phyloP scores from a whole-genome alignment of 2,113 vertebrate species.

The Bujurquina vittata region DNA sequence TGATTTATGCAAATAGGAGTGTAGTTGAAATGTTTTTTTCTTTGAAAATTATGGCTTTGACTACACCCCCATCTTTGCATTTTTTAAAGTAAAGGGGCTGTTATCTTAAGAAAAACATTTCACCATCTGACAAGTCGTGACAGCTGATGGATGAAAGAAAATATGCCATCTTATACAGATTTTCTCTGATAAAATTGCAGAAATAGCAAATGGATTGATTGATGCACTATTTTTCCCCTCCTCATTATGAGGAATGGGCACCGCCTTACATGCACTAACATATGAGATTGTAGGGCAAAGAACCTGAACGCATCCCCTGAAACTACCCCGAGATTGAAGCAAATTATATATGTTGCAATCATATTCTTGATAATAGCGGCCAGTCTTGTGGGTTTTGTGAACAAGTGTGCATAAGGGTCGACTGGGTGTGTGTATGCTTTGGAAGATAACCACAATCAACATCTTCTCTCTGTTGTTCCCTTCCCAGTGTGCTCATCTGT shows the following conservation, averaged over 20 bases:
- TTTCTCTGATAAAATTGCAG: background rate
- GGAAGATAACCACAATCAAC: constrained; percentile 67
- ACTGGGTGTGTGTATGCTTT: constrained; percentile 55
- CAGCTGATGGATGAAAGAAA: constrained; percentile 37
- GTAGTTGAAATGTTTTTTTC: constrained; percentile 16
- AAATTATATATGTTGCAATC: constrained; percentile 63
- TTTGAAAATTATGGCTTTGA: constrained; percentile 2
- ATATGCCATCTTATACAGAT: background rate
- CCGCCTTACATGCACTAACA: constrained; percentile 16
- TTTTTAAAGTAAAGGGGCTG: background rate
- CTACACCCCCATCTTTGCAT: constrained; percentile 25
- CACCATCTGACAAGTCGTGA: constrained; percentile 20
- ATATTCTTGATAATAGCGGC: constrained; percentile 43
- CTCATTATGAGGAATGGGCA: constrained; percentile 56
- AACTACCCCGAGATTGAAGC: constrained; percentile 27
- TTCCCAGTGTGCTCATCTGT: constrained; percentile 58
- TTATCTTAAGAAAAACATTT: constrained; percentile 45
- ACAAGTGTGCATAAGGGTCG: constrained; percentile 20
- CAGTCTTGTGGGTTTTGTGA: constrained; percentile 25
- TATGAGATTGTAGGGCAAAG: constrained; percentile 22
- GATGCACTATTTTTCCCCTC: constrained; percentile 54
- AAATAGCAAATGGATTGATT: background rate
- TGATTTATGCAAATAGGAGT: constrained; percentile 41
- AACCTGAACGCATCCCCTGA: constrained; percentile 31
- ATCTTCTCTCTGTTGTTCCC: constrained; percentile 52